Base-by-base conservation (phyloP, 1,140 invertebrate genomes). In the Drosophila sp. region DNA sequence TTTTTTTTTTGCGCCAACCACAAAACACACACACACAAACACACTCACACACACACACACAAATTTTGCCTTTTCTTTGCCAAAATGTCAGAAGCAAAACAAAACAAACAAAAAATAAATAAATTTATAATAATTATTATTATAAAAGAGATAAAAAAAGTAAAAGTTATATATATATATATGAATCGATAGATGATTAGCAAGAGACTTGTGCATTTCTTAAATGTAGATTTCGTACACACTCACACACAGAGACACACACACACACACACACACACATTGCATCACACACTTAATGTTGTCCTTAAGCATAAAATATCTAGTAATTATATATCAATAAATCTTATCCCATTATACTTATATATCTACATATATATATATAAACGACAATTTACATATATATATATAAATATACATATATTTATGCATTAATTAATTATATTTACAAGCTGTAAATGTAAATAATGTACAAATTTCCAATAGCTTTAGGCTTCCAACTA, bases 381-480 rank as follows among this genome's bases (percentile, higher is more conserved):
- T 47, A 71, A 38, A 66, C 47, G 25, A 50, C 40, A 60, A 66
- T 17, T 44, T 61, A 47, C 38, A 75, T 76, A 72, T 35, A 73
- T 3, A 64, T 73, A 50, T 60, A 65, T 33, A 70, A 32, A 60
- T 41, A 71, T 55, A 65, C 17, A 70, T 40, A 69, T 25, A 69
- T 55, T 60, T 60, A 76, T 55, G 69, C 67, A 56, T 77, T 65
- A 76, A 78, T 78, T 79, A 76, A 87, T 72, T 86, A 71, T 79
- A 79, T 85, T 85, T 79, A 72, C 84, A 89, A 86, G 82, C 44
- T 85, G 82, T 85, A 80, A 81, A 41, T 89, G 83, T 87, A 87
- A 87, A 87, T 87, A 87, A 87, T 87, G 83, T 87, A 87, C 83
- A 87, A 87, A 87, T 87, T 87, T 87, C 76, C 83, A 65, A 86